Percentiles rank a stretch among this genome's conserved stretches.
These are phyloP conservation scores for Erpobdella octoculata DNA, from an alignment of 2,888 invertebrate genomes.

Conservation along the genomic window DNA sequence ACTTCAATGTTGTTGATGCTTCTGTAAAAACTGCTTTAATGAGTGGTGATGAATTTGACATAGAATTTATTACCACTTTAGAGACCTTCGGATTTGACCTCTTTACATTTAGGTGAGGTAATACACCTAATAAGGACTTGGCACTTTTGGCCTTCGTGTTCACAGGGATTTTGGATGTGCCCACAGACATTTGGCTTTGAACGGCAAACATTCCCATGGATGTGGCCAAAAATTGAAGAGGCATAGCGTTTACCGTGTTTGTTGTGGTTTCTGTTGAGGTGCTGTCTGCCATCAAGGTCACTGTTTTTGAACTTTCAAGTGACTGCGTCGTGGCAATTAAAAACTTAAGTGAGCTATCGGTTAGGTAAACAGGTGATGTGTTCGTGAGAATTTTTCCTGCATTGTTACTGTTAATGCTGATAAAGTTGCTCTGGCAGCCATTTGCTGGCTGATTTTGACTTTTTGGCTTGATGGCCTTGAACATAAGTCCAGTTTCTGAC, in stretches of 20 bases:
- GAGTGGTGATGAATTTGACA: neutral
- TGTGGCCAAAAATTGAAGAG: constrained; percentile 26
- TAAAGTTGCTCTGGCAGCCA: neutral
- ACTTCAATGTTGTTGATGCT: neutral
- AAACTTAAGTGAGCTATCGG: constrained; percentile 3
- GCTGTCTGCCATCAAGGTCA: neutral
- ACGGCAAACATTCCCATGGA: constrained; percentile 20
- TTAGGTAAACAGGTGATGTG: neutral
- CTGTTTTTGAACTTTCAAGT: neutral
- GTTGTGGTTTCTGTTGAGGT: neutral
- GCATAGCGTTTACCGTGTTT: neutral
- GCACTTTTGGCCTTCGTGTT: neutral
- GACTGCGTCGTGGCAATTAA: constrained; percentile 14
- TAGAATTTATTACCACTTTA: neutral
- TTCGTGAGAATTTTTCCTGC: neutral
- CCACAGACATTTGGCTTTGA: constrained; percentile 11
- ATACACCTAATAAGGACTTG: neutral
- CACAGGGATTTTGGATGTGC: neutral
- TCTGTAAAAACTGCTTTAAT: neutral
- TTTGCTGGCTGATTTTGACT: neutral
- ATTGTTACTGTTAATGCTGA: neutral
- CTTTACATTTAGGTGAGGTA: neutral
- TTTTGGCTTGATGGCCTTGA: constrained; percentile 31
- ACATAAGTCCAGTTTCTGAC: neutral
- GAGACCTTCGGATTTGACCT: neutral